Evolutionary conservation across 2,888 invertebrate genomes (phyloP).

Genomic region (Myopa tessellatipennis): DNA sequence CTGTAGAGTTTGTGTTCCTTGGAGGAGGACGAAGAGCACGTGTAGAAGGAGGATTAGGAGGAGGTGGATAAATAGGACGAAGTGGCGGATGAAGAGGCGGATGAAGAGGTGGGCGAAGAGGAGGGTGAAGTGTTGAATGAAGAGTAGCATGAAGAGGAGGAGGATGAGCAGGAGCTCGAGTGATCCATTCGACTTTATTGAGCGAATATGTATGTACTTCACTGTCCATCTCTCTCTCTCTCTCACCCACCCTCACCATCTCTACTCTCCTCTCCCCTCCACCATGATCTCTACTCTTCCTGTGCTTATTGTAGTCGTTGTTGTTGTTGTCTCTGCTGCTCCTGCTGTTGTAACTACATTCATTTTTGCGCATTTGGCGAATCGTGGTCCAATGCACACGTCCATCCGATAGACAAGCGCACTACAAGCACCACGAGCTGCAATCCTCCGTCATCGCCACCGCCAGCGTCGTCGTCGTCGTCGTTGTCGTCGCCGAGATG

Average conservation of each 20-base stretch:
- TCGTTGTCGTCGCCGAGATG: background rate
- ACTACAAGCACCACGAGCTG: background rate
- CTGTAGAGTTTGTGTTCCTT: no score
- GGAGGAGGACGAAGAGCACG: no score
- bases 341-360: constrained; percentile 56
- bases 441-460: background rate
- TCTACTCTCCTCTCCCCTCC: background rate
- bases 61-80: no score
- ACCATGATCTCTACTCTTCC: background rate
- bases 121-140: background rate
- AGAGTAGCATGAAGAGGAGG: no score
- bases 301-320: constrained; percentile 34
- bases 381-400: background rate
- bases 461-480: constrained; percentile 12
- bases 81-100: no score
- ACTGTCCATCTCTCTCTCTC: constrained; percentile 5
- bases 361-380: constrained; percentile 57
- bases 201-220: background rate
- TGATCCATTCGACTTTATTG: no score
- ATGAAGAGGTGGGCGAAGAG: background rate
- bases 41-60: no score
- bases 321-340: constrained; percentile 45
- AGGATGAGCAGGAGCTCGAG: no score
- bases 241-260: background rate
- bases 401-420: background rate